phyloP scores from a whole-genome alignment of 2,113 vertebrate genomes.

The Procapra przewalskii region DNA sequence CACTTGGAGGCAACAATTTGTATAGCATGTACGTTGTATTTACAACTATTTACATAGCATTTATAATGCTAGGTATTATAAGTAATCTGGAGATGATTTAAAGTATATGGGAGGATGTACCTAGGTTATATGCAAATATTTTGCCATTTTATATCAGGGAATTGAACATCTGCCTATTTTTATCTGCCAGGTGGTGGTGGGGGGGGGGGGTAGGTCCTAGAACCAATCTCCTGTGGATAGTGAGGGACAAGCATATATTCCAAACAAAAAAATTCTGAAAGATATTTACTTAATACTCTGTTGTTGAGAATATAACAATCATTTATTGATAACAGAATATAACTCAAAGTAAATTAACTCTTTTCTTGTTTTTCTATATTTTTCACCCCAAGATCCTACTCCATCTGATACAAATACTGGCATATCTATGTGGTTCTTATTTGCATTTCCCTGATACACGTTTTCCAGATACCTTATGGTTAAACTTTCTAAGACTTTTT shows the following conservation, averaged over 20 bases:
- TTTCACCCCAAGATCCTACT: not conserved
- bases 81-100: not conserved
- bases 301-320: not conserved
- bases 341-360: conserved; percentile 25
- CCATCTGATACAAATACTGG: not conserved
- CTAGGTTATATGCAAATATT: not conserved
- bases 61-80: not conserved
- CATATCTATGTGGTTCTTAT: not conserved
- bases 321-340: not conserved
- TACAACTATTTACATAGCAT: not conserved
- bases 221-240: not conserved
- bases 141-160: not conserved
- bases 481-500: not conserved
- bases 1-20: not conserved
- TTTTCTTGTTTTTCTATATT: not conserved
- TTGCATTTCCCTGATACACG: not conserved
- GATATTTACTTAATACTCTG: conserved; percentile 27
- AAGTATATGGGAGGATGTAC: not conserved
- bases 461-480: not conserved
- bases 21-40: not conserved
- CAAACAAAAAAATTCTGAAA: conserved; percentile 31
- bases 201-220: not conserved
- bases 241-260: not conserved
- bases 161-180: not conserved
- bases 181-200: not conserved